Conservation (phyloP, 2,113 vertebrate species). For the Ophiodon elongatus region DNA sequence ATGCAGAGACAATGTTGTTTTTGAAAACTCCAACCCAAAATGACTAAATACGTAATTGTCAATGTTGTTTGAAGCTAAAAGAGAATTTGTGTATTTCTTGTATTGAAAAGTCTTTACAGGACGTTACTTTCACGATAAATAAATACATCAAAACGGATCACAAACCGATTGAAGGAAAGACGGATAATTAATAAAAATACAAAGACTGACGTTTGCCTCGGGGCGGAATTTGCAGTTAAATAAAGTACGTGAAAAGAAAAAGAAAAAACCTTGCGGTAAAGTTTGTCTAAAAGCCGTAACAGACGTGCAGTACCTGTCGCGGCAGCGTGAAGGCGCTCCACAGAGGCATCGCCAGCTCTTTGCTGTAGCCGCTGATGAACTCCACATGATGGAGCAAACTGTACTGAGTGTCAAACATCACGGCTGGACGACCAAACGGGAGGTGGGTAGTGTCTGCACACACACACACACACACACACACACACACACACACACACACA, state of each 20-base stretch:
- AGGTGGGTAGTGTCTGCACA: constrained; percentile 88
- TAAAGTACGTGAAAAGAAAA: not conserved
- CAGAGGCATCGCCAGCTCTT: constrained; percentile 90
- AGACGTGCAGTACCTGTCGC: constrained; percentile 83
- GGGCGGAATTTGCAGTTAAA: not conserved
- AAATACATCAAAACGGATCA: not conserved
- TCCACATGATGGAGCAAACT: constrained; percentile 91
- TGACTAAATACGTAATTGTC: no score
- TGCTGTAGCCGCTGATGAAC: constrained; percentile 95
- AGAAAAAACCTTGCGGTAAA: not conserved
- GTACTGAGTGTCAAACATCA: constrained; percentile 92
- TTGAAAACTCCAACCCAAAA: no score
- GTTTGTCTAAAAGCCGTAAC: not conserved
- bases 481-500: constrained; percentile 25
- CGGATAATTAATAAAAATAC: not conserved
- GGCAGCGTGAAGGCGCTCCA: constrained; percentile 93
- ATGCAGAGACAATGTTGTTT: no score
- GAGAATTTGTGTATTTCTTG: no score
- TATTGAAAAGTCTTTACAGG: no score
- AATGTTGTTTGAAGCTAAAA: no score
- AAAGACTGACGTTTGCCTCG: not conserved
- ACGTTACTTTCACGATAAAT: not conserved
- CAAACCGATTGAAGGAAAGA: no score
- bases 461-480: constrained; percentile 22
- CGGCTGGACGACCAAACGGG: constrained; percentile 92